A percentile compares a stretch with the other conserved stretches of the same genome.
Evolutionary conservation across 2,797 vertebrate species (phyloP).

Genomic region (Trachops cirrhosus): DNA sequence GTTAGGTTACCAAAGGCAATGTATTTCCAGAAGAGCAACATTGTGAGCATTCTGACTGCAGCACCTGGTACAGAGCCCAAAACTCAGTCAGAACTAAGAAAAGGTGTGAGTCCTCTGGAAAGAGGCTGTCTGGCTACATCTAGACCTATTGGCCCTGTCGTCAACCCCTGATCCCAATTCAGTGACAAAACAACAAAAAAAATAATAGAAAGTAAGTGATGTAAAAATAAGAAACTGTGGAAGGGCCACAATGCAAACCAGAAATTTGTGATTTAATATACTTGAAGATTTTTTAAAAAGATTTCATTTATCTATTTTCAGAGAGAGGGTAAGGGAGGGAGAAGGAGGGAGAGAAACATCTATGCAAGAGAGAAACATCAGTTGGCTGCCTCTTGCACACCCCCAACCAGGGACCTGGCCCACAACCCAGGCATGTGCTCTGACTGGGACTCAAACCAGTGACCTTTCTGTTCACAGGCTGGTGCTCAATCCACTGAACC

Average conservation of each 20-base stretch:
- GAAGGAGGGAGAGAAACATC: too few species aligned
- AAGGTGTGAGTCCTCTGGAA: background rate
- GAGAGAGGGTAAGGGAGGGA: too few species aligned
- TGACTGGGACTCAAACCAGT: too few species aligned
- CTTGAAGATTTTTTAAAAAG: background rate
- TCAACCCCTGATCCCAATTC: background rate
- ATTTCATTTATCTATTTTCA: too few species aligned
- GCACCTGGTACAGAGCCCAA: background rate
- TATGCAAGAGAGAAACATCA: too few species aligned
- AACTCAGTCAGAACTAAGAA: background rate
- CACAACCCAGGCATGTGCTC: too few species aligned
- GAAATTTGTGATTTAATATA: background rate
- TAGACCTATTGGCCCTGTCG: background rate
- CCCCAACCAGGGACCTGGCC: too few species aligned
- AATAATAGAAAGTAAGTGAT: background rate
- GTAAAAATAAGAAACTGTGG: background rate
- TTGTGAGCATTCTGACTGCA: background rate
- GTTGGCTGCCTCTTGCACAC: too few species aligned
- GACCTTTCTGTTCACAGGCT: too few species aligned
- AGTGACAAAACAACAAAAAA: background rate
- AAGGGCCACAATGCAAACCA: background rate
- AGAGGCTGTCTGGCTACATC: background rate
- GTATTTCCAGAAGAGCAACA: background rate
- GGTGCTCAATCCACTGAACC: too few species aligned
- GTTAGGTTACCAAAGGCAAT: background rate